These are phyloP conservation scores for Drosophila guanche DNA, from an alignment of 1,140 invertebrate species.

Conservation along the genomic window DNA sequence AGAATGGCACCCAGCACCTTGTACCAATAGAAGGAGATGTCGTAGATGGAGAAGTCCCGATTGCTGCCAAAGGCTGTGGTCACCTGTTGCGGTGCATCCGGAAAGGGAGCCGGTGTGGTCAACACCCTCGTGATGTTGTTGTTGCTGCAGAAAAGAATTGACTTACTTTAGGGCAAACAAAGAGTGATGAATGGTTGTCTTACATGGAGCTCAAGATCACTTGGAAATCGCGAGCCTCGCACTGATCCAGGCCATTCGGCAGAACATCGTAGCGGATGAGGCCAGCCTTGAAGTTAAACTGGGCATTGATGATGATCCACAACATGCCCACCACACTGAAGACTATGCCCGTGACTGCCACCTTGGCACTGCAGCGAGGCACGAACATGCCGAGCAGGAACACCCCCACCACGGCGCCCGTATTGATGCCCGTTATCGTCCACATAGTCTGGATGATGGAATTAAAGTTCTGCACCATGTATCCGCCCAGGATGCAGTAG, in stretches of 20 bases:
- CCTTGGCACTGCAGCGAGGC: slow-evolving; percentile 87
- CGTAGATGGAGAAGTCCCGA: slow-evolving; percentile 85
- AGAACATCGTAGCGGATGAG: slow-evolving; percentile 84
- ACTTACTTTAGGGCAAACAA: too few species aligned
- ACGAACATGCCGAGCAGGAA: slow-evolving; percentile 90
- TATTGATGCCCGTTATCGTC: slow-evolving; percentile 87
- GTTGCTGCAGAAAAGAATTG: slow-evolving; percentile 17
- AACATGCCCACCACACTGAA: slow-evolving; percentile 87
- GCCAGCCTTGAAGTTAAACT: slow-evolving; percentile 87
- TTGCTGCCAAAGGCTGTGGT: slow-evolving; percentile 72
- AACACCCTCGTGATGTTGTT: slow-evolving; percentile 3
- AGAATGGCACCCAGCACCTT: slow-evolving; percentile 86
- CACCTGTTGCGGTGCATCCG: slow-evolving; percentile 15
- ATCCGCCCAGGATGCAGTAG: slow-evolving; percentile 86
- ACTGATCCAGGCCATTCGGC: slow-evolving; percentile 86
- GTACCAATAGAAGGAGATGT: slow-evolving; percentile 87
- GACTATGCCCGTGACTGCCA: slow-evolving; percentile 88
- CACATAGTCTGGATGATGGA: slow-evolving; percentile 86
- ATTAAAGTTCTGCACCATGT: slow-evolving; percentile 87
- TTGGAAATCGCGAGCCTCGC: slow-evolving; percentile 83
- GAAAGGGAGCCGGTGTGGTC: slow-evolving; percentile 12
- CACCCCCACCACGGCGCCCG: slow-evolving; percentile 88
- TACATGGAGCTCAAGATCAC: slow-evolving; percentile 60
- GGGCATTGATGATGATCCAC: slow-evolving; percentile 92
- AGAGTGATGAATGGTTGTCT: slow-evolving; percentile 8